phyloP scores from a whole-genome alignment of 2,113 vertebrate genomes.

The Gymnarchus niloticus region DNA sequence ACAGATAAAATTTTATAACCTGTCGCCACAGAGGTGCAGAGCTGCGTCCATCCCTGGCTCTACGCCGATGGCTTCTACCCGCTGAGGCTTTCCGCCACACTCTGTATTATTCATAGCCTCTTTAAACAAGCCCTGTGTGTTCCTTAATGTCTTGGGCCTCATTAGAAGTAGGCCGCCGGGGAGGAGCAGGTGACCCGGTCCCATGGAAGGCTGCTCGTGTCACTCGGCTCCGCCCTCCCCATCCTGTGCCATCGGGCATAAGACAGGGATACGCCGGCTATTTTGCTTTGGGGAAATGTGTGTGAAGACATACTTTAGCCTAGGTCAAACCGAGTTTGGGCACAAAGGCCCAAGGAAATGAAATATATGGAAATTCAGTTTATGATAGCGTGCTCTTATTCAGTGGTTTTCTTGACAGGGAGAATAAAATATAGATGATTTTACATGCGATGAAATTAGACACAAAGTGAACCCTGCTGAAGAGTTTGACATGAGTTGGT shows the following conservation, averaged over 20 bases:
- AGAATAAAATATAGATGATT: neutral
- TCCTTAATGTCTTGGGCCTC: neutral
- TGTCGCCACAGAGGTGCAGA: neutral
- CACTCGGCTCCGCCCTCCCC: neutral
- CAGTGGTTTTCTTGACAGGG: neutral
- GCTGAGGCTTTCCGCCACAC: neutral
- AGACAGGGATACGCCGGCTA: neutral
- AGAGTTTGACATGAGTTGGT: conserved; percentile 18
- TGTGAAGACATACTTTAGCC: neutral
- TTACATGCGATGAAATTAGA: neutral
- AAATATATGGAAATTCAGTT: no score
- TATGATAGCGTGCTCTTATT: neutral
- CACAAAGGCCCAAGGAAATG: no score
- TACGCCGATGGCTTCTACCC: neutral
- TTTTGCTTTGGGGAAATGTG: neutral
- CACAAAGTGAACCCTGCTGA: conserved; percentile 40
- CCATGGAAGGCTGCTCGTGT: no score
- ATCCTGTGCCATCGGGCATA: no score
- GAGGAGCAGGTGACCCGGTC: no score
- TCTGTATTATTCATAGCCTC: neutral
- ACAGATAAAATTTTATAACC: neutral
- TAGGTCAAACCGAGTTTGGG: neutral
- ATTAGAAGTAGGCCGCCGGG: neutral
- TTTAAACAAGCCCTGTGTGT: neutral
- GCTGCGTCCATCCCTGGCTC: neutral